Conservation (phyloP, 2,888 invertebrate species). For the Dryobota labecula region DNA sequence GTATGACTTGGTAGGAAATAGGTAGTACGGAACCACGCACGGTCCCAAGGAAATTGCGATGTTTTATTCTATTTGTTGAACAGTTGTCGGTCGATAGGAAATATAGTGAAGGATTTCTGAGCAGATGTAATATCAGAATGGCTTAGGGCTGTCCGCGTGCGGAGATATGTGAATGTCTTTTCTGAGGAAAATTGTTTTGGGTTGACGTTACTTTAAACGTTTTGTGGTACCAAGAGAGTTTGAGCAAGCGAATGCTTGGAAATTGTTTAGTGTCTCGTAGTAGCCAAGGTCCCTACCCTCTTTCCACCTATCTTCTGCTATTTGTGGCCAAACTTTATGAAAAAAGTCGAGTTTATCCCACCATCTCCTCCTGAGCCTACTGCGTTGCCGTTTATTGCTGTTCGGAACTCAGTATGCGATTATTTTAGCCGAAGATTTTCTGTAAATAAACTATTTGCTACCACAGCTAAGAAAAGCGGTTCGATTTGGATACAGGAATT, state of each 20-base stretch:
- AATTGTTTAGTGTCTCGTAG: too few relatives aligned
- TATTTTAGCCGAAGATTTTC: not conserved
- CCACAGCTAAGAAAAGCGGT: not conserved
- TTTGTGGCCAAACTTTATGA: too few relatives aligned
- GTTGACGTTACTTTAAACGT: conserved; percentile 6
- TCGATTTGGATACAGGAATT: too few relatives aligned
- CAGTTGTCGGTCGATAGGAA: conserved; percentile 77
- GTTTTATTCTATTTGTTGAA: conserved; percentile 82
- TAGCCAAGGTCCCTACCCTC: too few relatives aligned
- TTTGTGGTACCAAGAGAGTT: not conserved
- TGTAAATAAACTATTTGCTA: not conserved
- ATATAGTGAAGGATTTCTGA: conserved; percentile 74
- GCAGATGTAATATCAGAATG: conserved; percentile 65
- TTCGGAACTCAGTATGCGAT: not conserved
- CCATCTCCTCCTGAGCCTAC: too few relatives aligned
- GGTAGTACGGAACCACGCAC: conserved; percentile 74
- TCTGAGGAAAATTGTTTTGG: conserved; percentile 16
- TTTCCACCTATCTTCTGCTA: too few relatives aligned
- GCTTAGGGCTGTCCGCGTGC: conserved; percentile 42
- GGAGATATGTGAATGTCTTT: conserved; percentile 12
- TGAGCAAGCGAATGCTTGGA: not conserved
- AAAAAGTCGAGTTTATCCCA: too few relatives aligned
- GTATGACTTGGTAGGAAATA: conserved; percentile 74
- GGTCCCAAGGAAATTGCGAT: conserved; percentile 81
- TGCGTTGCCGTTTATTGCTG: not conserved